phyloP scores from a whole-genome alignment of 2,797 vertebrate genomes.

The Gadopsis marmoratus region DNA sequence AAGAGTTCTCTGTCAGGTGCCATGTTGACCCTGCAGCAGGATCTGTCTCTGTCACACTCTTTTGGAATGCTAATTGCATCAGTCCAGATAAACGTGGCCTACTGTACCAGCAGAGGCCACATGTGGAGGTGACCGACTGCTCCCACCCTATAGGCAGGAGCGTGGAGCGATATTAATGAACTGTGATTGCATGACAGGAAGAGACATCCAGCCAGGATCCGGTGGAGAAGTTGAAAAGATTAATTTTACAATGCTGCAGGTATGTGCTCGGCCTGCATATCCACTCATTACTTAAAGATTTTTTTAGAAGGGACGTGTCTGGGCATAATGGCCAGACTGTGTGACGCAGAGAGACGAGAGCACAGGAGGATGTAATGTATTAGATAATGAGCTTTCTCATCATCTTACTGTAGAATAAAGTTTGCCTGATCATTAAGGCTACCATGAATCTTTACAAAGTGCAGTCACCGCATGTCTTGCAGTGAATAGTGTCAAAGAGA shows the following conservation, averaged over 20 bases:
- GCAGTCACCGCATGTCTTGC: neutral
- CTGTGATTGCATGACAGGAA: constrained; percentile 36
- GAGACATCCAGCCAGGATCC: constrained; percentile 13
- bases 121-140: constrained; percentile 30
- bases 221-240: neutral
- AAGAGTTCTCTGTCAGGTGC: constrained; percentile 10
- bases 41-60: constrained; percentile 38
- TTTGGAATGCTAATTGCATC: constrained; percentile 46
- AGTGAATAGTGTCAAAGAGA: neutral
- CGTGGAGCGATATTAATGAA: constrained; percentile 16
- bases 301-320: neutral
- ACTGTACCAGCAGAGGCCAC: constrained; percentile 21
- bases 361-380: neutral
- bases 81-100: constrained; percentile 28
- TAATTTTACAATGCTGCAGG: constrained; percentile 38
- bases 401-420: neutral
- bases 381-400: neutral
- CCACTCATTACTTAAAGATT: constrained; percentile 21
- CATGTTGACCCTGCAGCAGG: constrained; percentile 21
- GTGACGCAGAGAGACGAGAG: constrained; percentile 4
- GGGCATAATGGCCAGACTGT: constrained; percentile 4
- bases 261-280: neutral
- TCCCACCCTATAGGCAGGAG: neutral
- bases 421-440: neutral
- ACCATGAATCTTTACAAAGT: neutral